Percentiles rank a stretch among this genome's conserved stretches.
Conservation (phyloP, 2,113 vertebrate genomes). For the Psammodynastes pulverulentus region DNA sequence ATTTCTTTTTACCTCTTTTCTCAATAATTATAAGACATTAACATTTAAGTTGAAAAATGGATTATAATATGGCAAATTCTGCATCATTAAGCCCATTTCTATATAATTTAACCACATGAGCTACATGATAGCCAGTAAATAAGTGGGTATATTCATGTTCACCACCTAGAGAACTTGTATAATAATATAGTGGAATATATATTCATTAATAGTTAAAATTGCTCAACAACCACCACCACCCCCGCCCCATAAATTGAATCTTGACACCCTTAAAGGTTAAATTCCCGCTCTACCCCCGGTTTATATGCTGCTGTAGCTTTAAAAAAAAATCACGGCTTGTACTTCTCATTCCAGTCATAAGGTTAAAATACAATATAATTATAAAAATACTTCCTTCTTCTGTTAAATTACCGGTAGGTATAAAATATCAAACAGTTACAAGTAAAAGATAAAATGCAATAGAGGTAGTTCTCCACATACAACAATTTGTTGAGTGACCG, state of each 20-base stretch:
- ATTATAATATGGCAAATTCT: neutral
- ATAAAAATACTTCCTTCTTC: neutral
- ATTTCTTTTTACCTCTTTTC: neutral
- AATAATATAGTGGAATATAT: neutral
- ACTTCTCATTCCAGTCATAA: neutral
- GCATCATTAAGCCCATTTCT: neutral
- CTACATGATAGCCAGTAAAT: neutral
- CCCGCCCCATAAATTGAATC: neutral
- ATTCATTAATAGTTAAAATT: neutral
- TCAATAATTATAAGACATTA: neutral
- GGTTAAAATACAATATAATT: neutral
- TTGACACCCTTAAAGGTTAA: neutral
- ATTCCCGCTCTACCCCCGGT: rapidly evolving
- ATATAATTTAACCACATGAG: neutral
- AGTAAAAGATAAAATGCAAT: neutral
- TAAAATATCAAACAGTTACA: neutral
- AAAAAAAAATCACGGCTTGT: neutral
- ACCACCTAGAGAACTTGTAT: neutral
- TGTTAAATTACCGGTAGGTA: neutral
- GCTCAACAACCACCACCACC: neutral
- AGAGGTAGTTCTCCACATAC: too few relatives aligned
- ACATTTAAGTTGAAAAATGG: neutral
- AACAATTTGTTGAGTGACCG: neutral
- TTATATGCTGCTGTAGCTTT: neutral
- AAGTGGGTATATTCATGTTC: neutral